phyloP scores from a whole-genome alignment of 1,140 invertebrate genomes.

The Drosophila asahinai region DNA sequence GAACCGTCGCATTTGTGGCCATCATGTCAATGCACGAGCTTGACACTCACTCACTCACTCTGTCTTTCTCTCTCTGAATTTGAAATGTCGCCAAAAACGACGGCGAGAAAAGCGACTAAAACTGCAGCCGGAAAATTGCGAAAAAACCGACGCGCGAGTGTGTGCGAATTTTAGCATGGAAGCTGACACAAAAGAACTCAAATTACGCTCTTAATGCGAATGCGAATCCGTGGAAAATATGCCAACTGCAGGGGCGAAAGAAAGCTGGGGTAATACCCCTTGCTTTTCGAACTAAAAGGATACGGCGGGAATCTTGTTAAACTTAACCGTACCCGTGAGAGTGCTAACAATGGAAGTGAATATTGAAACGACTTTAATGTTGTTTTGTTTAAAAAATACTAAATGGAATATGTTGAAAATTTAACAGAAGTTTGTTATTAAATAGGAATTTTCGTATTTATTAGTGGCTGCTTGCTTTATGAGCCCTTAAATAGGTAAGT shows the following conservation, averaged over 20 bases:
- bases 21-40: slow-evolving; percentile 77
- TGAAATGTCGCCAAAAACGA: slow-evolving; percentile 72
- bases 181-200: slow-evolving; percentile 63
- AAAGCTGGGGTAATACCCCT: not conserved
- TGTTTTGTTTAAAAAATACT: not conserved
- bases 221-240: slow-evolving; percentile 48
- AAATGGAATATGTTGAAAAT: not conserved
- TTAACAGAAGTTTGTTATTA: too few relatives aligned
- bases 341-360: slow-evolving; percentile 23
- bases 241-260: not conserved
- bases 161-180: slow-evolving; percentile 40
- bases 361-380: slow-evolving; percentile 2
- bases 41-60: slow-evolving; percentile 54
- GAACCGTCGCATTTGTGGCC: slow-evolving; percentile 60
- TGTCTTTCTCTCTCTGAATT: slow-evolving; percentile 67
- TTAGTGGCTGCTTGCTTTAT: not conserved
- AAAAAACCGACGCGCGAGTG: slow-evolving; percentile 36
- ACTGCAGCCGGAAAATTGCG: slow-evolving; percentile 44
- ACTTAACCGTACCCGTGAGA: slow-evolving; percentile 22
- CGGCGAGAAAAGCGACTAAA: slow-evolving; percentile 29
- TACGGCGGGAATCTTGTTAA: slow-evolving; percentile 26
- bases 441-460: not conserved
- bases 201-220: slow-evolving; percentile 73
- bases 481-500: not conserved
- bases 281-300: slow-evolving; percentile 25